These are phyloP conservation scores for Ceuthmochares aereus DNA, from an alignment of 2,113 vertebrate species.

Conservation along the genomic window DNA sequence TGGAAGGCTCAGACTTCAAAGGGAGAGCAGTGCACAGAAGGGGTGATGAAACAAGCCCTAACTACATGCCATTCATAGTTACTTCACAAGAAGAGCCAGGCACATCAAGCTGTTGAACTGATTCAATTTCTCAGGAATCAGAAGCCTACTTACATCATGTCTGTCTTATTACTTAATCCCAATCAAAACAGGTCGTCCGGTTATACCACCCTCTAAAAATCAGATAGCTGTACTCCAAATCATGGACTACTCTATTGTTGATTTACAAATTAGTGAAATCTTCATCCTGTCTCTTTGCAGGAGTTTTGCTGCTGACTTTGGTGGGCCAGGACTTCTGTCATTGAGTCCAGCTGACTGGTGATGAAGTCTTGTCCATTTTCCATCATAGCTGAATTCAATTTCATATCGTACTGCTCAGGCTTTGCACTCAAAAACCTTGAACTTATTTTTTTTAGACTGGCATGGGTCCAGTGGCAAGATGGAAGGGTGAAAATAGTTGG, in stretches of 20 bases:
- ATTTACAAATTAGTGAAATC: neutral
- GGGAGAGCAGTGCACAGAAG: neutral
- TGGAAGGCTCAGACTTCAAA: constrained; percentile 59
- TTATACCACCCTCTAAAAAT: neutral
- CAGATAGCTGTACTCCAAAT: neutral
- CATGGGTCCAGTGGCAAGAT: neutral
- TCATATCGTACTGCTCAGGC: neutral
- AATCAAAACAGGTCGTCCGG: neutral
- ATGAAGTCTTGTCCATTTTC: neutral
- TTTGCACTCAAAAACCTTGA: neutral
- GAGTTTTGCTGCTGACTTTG: neutral
- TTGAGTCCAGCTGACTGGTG: neutral
- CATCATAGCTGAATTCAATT: neutral
- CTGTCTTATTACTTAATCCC: neutral
- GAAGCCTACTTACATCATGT: neutral
- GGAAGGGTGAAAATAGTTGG: neutral
- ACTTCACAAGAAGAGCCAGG: constrained; percentile 11
- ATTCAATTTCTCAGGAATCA: neutral
- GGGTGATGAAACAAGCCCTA: constrained; percentile 27
- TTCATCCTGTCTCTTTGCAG: accelerated
- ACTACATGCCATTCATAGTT: constrained; percentile 47
- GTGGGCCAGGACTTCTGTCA: neutral
- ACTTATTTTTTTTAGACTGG: neutral
- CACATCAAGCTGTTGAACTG: neutral
- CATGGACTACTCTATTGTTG: accelerated